Conservation (phyloP, 2,888 invertebrate species). For the Chesias legatella region DNA sequence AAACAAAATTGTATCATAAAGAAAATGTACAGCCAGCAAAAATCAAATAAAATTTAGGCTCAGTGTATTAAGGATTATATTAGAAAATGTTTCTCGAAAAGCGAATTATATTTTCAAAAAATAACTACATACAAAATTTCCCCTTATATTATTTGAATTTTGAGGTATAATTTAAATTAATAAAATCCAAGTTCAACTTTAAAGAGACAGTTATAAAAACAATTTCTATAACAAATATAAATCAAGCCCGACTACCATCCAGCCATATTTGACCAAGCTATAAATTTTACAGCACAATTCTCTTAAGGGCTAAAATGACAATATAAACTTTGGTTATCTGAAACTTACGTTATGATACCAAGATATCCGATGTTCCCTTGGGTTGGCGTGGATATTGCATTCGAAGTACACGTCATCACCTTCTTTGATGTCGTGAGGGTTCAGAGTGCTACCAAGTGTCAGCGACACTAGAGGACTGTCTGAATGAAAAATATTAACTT, state of each 20-base stretch:
- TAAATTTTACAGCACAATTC: constrained; percentile 27
- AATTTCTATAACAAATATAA: too few relatives aligned
- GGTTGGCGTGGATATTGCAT: constrained; percentile 91
- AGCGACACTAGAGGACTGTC: constrained; percentile 77
- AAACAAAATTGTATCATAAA: too few relatives aligned
- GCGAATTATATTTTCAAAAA: too few relatives aligned
- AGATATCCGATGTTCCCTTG: constrained; percentile 90
- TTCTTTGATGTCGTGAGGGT: constrained; percentile 94
- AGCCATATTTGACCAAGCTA: constrained; percentile 23
- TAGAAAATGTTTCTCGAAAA: too few relatives aligned
- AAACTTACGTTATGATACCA: constrained; percentile 94
- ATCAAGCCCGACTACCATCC: not conserved
- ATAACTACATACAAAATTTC: too few relatives aligned
- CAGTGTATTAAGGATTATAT: too few relatives aligned
- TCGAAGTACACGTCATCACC: constrained; percentile 95
- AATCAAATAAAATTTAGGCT: too few relatives aligned
- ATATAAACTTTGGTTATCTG: constrained; percentile 31
- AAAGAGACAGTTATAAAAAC: too few relatives aligned
- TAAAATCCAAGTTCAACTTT: too few relatives aligned
- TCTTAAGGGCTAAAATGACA: constrained; percentile 28
- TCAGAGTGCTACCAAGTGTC: constrained; percentile 90
- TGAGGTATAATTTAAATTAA: not conserved
- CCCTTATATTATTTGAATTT: too few relatives aligned
- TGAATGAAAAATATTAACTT: constrained; percentile 38
- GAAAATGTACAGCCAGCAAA: too few relatives aligned